Percentiles rank a stretch among this genome's conserved stretches.
Conservation (phyloP, 2,888 invertebrate genomes). For the Gastrophysa polygoni region DNA sequence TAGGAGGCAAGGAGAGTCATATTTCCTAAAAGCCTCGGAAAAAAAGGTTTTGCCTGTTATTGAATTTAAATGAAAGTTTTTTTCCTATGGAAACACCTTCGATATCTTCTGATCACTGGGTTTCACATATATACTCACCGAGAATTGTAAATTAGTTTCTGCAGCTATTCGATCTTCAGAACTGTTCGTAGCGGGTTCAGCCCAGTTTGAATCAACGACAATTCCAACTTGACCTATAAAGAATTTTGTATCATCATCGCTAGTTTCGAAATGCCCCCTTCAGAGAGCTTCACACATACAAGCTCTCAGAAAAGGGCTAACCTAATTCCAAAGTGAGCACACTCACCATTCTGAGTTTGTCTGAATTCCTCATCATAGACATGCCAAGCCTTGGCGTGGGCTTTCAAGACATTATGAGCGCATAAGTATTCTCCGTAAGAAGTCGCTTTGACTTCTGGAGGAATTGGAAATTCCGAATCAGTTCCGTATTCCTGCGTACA, state of each 20-base stretch:
- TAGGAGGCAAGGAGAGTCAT: too few species aligned
- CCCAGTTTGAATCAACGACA: constrained; percentile 16
- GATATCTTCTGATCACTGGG: too few species aligned
- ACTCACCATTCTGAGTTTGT: constrained; percentile 34
- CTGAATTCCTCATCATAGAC: constrained; percentile 66
- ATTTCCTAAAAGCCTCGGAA: too few species aligned
- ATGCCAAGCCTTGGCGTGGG: constrained; percentile 69
- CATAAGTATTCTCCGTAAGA: constrained; percentile 69
- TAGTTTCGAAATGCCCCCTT: too few species aligned
- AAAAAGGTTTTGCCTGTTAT: too few species aligned
- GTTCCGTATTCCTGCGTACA: constrained; percentile 37
- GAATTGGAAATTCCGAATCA: constrained; percentile 37
- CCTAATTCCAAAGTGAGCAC: not conserved
- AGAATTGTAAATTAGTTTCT: constrained; percentile 21
- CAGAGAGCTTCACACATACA: not conserved
- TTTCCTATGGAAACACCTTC: too few species aligned
- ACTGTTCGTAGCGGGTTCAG: constrained; percentile 18
- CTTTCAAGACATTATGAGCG: constrained; percentile 66
- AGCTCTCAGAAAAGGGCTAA: not conserved
- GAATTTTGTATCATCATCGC: too few species aligned
- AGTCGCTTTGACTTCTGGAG: constrained; percentile 50
- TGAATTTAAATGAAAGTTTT: too few species aligned
- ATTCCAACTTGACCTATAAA: constrained; percentile 12
- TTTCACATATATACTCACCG: constrained; percentile 24
- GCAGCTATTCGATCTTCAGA: constrained; percentile 21